Evolutionary conservation across 2,888 invertebrate genomes (phyloP).

Genomic region (Protonemura montana): DNA sequence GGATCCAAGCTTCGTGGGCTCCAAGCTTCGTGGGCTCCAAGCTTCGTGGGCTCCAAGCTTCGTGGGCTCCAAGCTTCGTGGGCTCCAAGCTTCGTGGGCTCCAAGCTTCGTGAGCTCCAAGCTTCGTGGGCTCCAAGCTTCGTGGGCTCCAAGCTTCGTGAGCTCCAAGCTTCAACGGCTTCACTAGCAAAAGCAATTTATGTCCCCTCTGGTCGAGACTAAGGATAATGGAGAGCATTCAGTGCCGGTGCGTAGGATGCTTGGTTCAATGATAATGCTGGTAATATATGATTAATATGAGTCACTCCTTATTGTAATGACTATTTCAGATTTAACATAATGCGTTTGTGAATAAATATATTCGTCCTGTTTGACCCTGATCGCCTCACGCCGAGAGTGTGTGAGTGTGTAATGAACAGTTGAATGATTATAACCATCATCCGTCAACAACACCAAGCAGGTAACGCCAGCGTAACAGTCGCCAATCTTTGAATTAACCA

Average conservation of each 20-base stretch:
- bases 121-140: too few relatives aligned
- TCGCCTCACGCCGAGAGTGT: background rate
- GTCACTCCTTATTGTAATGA: constrained; percentile 24
- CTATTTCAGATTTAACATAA: constrained; percentile 21
- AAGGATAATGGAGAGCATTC: too few relatives aligned
- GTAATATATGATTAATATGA: background rate
- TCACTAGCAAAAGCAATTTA: too few relatives aligned
- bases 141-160: too few relatives aligned
- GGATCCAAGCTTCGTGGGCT: too few relatives aligned
- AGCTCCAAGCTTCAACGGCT: too few relatives aligned
- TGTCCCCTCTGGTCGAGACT: too few relatives aligned
- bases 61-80: too few relatives aligned
- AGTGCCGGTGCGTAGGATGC: background rate
- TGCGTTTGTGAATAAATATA: constrained; percentile 23
- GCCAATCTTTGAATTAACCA: background rate
- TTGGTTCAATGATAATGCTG: background rate
- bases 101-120: too few relatives aligned
- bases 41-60: too few relatives aligned
- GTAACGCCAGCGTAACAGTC: background rate
- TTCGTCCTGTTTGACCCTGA: background rate
- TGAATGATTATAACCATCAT: background rate
- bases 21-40: too few relatives aligned
- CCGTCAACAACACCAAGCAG: background rate
- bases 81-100: too few relatives aligned
- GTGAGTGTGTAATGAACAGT: constrained; percentile 9